Evolutionary conservation across 2,888 invertebrate species (phyloP).

Genomic region (Diarsia rubi): DNA sequence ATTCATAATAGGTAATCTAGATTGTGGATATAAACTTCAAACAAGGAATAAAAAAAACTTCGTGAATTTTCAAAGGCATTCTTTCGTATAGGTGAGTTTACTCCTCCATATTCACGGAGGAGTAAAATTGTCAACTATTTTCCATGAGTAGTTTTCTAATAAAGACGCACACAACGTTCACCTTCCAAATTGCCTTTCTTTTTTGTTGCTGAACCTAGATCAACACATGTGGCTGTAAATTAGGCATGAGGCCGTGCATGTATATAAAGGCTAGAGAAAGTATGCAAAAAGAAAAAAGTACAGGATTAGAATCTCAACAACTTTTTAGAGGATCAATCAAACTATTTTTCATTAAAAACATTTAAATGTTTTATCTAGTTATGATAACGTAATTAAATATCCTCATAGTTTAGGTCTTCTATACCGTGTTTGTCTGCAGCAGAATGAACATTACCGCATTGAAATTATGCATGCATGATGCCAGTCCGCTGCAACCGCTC

Average conservation of each 20-base stretch:
- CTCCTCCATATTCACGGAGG: background rate
- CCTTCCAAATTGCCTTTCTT: too few relatives aligned
- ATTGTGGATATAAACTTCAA: background rate
- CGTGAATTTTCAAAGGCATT: background rate
- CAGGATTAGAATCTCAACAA: background rate
- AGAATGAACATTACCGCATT: conserved; percentile 71
- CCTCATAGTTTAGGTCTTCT: conserved; percentile 41
- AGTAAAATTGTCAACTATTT: background rate
- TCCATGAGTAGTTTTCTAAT: background rate
- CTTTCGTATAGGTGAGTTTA: background rate
- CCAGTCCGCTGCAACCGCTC: conserved; percentile 65
- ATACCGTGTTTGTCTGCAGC: conserved; percentile 73
- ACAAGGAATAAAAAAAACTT: background rate
- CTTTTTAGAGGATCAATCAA: background rate
- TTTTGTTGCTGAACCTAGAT: too few relatives aligned
- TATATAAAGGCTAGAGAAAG: too few relatives aligned
- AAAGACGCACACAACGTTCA: background rate
- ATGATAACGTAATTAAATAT: conserved; percentile 6
- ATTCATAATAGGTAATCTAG: background rate
- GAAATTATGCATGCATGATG: conserved; percentile 81
- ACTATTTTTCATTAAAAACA: background rate
- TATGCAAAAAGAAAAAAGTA: too few relatives aligned
- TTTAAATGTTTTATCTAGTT: conserved; percentile 12
- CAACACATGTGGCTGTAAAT: too few relatives aligned
- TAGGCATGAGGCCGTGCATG: too few relatives aligned